Percentiles rank a stretch among this genome's conserved stretches.
Evolutionary conservation across 1,140 invertebrate genomes (phyloP).

Genomic region (Nomia melanderi): DNA sequence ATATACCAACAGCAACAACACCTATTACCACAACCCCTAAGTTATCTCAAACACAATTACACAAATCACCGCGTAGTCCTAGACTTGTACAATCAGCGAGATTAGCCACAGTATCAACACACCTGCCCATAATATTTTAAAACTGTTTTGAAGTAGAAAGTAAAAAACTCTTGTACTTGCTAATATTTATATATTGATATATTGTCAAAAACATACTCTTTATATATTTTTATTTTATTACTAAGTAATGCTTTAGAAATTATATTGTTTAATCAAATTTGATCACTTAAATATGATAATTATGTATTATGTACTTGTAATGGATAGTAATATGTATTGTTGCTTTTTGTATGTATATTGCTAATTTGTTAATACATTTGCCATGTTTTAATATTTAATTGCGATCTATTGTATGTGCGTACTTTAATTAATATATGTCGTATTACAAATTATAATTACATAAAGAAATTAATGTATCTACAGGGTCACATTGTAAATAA

Average conservation of each 20-base stretch:
- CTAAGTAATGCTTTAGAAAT: background rate
- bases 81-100: slow-evolving; percentile 47
- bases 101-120: slow-evolving; percentile 52
- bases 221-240: slow-evolving; percentile 9
- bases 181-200: background rate
- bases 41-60: slow-evolving; percentile 27
- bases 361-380: background rate
- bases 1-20: slow-evolving; percentile 48
- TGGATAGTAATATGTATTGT: background rate
- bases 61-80: slow-evolving; percentile 62
- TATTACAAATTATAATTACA: background rate
- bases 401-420: background rate
- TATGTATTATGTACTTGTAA: background rate
- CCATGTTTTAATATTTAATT: slow-evolving; percentile 18
- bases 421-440: background rate
- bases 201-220: background rate
- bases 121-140: slow-evolving; percentile 56
- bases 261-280: background rate
- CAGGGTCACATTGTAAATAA: slow-evolving; percentile 5
- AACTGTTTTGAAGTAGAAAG: background rate
- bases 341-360: too few relatives aligned
- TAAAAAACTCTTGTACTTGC: background rate
- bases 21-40: slow-evolving; percentile 46
- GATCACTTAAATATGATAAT: background rate
- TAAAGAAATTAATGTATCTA: slow-evolving; percentile 1